These are phyloP conservation scores for Pantherophis vulpinus DNA, from an alignment of 2,797 vertebrate genomes.

Conservation along the genomic window DNA sequence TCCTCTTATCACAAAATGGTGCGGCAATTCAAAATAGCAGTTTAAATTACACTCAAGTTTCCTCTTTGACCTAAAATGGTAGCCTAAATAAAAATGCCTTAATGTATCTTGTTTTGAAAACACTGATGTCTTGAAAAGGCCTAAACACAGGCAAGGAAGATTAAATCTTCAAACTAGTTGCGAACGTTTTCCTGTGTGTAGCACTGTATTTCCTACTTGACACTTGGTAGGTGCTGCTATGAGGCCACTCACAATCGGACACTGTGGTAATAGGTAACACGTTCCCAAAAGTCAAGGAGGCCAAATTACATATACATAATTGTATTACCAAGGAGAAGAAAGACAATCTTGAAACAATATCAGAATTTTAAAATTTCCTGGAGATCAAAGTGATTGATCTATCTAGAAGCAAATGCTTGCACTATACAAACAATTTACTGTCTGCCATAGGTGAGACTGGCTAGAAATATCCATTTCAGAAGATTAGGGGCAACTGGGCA, in stretches of 20 bases:
- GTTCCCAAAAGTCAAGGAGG: not conserved
- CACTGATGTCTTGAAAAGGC: not conserved
- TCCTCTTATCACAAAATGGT: not conserved
- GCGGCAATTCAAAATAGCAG: not conserved
- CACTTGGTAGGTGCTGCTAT: not conserved
- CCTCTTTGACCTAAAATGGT: not conserved
- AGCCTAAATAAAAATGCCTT: not conserved
- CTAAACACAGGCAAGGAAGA: not conserved
- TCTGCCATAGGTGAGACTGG: not conserved
- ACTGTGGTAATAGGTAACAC: not conserved
- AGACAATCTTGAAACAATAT: not conserved
- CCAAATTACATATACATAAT: not conserved
- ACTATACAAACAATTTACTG: not conserved
- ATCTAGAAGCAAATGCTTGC: not conserved
- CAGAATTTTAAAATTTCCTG: not conserved
- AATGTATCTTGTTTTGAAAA: not conserved
- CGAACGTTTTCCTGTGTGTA: not conserved
- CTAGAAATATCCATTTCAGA: not conserved
- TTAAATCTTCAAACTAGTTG: not conserved
- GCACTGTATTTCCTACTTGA: not conserved
- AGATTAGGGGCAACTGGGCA: not conserved
- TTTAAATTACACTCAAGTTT: not conserved
- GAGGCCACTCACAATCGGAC: not conserved
- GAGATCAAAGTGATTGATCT: not conserved
- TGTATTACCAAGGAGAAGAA: not conserved